Conservation (phyloP, 2,888 invertebrate genomes). For the Sepiola atlantica region DNA sequence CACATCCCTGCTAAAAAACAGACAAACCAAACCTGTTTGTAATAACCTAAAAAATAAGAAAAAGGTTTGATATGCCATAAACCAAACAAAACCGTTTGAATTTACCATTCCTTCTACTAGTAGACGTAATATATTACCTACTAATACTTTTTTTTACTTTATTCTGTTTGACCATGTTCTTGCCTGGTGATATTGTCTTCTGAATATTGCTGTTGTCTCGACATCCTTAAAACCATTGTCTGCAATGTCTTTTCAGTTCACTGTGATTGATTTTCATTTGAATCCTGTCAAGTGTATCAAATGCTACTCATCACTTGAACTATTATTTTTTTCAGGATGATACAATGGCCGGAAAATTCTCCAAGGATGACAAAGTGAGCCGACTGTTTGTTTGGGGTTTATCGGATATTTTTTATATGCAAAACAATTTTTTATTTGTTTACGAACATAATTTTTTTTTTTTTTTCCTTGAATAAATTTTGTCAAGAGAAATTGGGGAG, state of each 20-base stretch:
- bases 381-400: neutral
- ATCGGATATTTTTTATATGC: neutral
- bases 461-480: neutral
- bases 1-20: too few species aligned
- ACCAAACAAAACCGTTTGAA: too few species aligned
- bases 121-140: too few species aligned
- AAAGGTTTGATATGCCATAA: too few species aligned
- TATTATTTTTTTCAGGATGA: slow-evolving; percentile 32
- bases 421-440: neutral
- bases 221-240: neutral
- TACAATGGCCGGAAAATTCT: neutral
- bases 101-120: too few species aligned
- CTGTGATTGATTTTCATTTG: neutral
- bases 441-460: neutral
- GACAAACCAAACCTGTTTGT: too few species aligned
- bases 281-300: neutral
- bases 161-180: too few species aligned
- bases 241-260: neutral
- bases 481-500: neutral
- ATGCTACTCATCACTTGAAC: neutral
- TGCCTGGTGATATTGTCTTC: too few species aligned
- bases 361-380: slow-evolving; percentile 32
- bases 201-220: too few species aligned
- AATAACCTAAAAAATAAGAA: too few species aligned
- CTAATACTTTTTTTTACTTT: too few species aligned